Evolutionary conservation across 1,140 invertebrate species (phyloP).

Genomic region (Drosophila repletoides): DNA sequence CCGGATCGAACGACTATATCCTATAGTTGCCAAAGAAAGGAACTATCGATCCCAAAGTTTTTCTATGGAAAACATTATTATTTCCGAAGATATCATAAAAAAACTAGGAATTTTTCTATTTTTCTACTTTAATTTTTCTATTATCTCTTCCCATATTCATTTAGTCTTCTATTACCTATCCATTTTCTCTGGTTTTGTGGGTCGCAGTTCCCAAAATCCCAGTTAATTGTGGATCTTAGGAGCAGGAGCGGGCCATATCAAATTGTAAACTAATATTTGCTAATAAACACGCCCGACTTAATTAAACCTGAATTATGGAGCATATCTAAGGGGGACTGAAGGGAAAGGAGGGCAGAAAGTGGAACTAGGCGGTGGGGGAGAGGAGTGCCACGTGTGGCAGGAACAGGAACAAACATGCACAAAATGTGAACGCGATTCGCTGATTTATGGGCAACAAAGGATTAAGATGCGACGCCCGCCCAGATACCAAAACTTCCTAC

Average conservation of each 20-base stretch:
- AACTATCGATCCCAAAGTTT: too few relatives aligned
- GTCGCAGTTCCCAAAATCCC: too few relatives aligned
- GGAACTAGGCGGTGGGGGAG: background rate
- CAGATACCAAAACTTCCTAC: background rate
- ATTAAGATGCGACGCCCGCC: slow-evolving; percentile 63
- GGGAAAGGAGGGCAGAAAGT: background rate
- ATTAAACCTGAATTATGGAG: slow-evolving; percentile 79
- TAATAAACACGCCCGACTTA: slow-evolving; percentile 77
- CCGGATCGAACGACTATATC: too few relatives aligned
- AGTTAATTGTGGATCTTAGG: slow-evolving; percentile 36
- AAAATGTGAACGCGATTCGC: slow-evolving; percentile 71
- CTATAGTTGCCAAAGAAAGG: too few relatives aligned
- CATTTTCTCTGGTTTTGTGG: too few relatives aligned
- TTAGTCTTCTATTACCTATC: too few relatives aligned
- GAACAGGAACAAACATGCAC: slow-evolving; percentile 65
- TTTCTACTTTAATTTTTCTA: too few relatives aligned
- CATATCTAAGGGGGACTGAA: slow-evolving; percentile 16
- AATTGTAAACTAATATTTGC: slow-evolving; percentile 81
- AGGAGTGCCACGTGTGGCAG: slow-evolving; percentile 12
- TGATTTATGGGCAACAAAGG: slow-evolving; percentile 80
- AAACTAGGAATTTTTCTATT: too few relatives aligned
- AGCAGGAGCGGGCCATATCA: slow-evolving; percentile 60
- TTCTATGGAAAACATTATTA: too few relatives aligned
- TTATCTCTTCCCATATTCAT: too few relatives aligned
- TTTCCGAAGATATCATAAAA: too few relatives aligned